Evolutionary conservation across 2,888 invertebrate genomes (phyloP).

Genomic region (Melangyna quadrimaculata): DNA sequence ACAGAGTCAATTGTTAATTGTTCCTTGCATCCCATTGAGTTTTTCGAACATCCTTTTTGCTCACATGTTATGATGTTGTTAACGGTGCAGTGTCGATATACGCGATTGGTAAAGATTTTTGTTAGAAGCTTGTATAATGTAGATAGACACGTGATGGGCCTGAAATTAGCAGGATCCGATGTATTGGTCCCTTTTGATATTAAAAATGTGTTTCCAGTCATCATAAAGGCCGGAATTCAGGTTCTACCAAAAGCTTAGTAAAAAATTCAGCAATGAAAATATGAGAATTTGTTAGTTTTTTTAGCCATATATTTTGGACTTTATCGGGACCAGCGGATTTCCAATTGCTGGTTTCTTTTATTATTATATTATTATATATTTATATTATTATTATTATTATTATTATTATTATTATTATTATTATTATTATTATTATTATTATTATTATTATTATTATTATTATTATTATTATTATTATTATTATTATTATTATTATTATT

Average conservation of each 20-base stretch:
- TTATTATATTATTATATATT: too few species aligned
- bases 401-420: too few species aligned
- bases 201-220: not conserved
- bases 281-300: too few species aligned
- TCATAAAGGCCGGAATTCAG: not conserved
- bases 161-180: not conserved
- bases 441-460: too few species aligned
- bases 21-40: not conserved
- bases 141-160: slow-evolving; percentile 40
- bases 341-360: slow-evolving; percentile 1
- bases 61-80: slow-evolving; percentile 22
- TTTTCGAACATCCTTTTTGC: too few species aligned
- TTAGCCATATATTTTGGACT: not conserved
- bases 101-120: not conserved
- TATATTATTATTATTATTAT: too few species aligned
- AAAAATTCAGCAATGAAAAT: too few species aligned
- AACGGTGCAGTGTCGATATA: not conserved
- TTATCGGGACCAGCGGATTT: not conserved
- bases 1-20: too few species aligned
- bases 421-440: too few species aligned
- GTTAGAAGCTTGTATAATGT: slow-evolving; percentile 30
- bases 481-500: too few species aligned
- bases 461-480: too few species aligned
- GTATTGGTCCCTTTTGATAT: too few species aligned
- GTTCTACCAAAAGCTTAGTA: not conserved